These are phyloP conservation scores for Pollenia amentaria DNA, from an alignment of 2,888 invertebrate species.

Conservation along the genomic window DNA sequence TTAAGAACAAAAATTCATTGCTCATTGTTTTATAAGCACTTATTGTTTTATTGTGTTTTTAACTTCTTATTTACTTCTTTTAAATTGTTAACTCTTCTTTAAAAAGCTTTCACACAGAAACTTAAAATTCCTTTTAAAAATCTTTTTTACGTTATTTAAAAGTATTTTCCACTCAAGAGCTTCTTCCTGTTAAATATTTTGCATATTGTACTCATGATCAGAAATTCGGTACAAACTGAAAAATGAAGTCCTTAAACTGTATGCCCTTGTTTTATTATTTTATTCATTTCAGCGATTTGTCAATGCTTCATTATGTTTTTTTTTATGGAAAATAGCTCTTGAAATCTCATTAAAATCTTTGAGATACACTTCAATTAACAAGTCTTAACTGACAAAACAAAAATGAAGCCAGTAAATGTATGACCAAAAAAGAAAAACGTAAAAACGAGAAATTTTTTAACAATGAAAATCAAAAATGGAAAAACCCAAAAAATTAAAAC, in stretches of 20 bases:
- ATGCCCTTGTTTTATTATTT: background rate
- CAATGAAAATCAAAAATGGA: conserved; percentile 35
- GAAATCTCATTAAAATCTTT: conserved; percentile 41
- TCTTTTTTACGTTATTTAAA: no score
- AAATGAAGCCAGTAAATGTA: conserved; percentile 26
- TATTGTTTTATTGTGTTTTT: no score
- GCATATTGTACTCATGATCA: background rate
- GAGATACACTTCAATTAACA: conserved; percentile 53
- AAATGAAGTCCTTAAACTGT: conserved; percentile 1
- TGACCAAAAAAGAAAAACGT: background rate
- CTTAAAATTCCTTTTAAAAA: no score
- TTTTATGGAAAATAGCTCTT: background rate
- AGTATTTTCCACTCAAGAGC: no score
- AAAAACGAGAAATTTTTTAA: conserved; percentile 5
- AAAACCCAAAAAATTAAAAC: conserved; percentile 14
- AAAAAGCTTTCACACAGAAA: no score
- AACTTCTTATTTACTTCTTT: no score
- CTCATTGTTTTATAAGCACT: no score
- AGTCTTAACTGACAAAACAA: conserved; percentile 5
- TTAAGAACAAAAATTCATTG: no score
- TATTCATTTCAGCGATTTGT: background rate
- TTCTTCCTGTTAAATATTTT: no score
- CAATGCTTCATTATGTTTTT: conserved; percentile 31
- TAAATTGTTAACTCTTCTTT: no score
- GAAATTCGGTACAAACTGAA: background rate